Base-by-base conservation (phyloP, 2,888 invertebrate genomes). In the Macrosiphum euphorbiae region DNA sequence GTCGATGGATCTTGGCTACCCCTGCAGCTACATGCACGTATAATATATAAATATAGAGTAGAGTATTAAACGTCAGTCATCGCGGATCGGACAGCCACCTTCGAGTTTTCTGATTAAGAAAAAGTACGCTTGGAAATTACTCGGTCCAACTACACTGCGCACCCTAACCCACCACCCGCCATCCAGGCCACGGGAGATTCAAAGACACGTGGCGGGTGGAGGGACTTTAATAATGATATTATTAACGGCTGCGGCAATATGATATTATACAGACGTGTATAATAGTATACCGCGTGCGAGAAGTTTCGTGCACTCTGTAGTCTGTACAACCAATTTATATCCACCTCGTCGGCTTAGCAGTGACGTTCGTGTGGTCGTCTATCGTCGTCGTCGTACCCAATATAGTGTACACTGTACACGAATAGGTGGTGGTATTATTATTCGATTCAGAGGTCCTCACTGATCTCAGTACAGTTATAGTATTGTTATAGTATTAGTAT, bases 11-110 rank as follows among this genome's bases (percentile, higher is more conserved):
- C 41, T 44, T 35, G 20, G 78, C 20, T 35, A 78, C 20, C 78
- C 16, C 78, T 78, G 78, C 16, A 78, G 35, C 35, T 16, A 67
- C n/a, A 5, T 67, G 7, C 35, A 67, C 5, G n/a, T 16, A 28
- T 67, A 67, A 16, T 16, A 28, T 67, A 67, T n/a, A 67, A 20
- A 28, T 61, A 61, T 28, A 61, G 10, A 16, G n/a, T 28, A 28
- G 35, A 26, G 61, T 92, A 92, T 92, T 92, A 92, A 92, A 92
- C 92, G 89, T 92, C 92, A 92, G 84, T 89, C 89, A 89, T 92
- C 84, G 88, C 44, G 10, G 41, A 88, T 52, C 41, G 78, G 88
- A 88, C 55, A 88, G 55, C 92, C 67, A 28, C 50, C 52, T 50
- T n/a, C n/a, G 44, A 58, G 84, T 92, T 92, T 92, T 89, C 44